Evolutionary conservation across 2,113 vertebrate genomes (phyloP).

Genomic region (Camelus dromedarius): DNA sequence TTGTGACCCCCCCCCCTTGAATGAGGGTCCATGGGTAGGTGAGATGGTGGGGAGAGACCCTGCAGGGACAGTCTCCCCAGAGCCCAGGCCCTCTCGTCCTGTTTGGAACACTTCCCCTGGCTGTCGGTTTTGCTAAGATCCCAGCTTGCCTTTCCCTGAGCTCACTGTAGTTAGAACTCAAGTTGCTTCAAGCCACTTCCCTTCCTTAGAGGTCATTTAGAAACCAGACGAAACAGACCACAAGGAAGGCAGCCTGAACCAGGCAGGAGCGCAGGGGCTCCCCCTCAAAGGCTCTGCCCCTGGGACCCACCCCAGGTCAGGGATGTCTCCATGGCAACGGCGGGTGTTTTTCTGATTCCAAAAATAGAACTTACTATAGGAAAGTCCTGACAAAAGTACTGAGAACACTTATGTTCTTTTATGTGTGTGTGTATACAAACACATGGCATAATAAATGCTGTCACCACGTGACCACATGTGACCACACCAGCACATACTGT

Average conservation of each 20-base stretch:
- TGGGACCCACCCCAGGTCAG: neutral
- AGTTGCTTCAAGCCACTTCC: neutral
- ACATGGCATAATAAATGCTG: rapidly evolving
- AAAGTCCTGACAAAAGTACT: neutral
- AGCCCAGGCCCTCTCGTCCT: neutral
- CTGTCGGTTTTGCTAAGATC: neutral
- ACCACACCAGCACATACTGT: neutral
- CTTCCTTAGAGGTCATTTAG: neutral
- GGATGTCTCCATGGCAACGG: neutral
- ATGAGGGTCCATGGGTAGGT: too few species aligned
- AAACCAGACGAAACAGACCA: neutral
- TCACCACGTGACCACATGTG: neutral
- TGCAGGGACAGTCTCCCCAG: too few species aligned
- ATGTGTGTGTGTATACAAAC: neutral
- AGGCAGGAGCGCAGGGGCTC: neutral
- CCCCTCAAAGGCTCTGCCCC: neutral
- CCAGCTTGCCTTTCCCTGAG: too few species aligned
- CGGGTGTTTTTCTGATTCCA: neutral
- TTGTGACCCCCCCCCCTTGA: neutral
- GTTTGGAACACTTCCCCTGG: neutral
- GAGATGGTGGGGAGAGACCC: rapidly evolving
- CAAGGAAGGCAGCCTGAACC: neutral
- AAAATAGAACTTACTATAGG: neutral
- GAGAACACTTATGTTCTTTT: rapidly evolving
- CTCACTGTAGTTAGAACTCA: neutral